Conservation (phyloP, 2,113 vertebrate species). For the Jaculus jaculus region DNA sequence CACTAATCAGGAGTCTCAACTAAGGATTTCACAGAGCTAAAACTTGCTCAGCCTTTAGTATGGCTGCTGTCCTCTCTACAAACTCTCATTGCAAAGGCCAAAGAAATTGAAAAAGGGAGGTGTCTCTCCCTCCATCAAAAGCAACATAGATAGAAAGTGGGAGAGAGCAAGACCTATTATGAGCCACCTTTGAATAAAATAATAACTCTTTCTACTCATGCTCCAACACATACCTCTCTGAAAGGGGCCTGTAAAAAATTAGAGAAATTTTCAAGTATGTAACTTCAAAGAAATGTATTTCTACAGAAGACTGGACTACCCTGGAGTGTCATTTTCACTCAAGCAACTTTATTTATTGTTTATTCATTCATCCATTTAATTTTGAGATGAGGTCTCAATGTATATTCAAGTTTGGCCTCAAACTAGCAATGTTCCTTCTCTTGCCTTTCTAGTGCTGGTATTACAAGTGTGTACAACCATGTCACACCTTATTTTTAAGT, state of each 20-base stretch:
- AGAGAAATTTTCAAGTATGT: not conserved
- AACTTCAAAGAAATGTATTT: not conserved
- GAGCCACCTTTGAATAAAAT: not conserved
- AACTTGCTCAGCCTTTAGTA: conserved; percentile 2
- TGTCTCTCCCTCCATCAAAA: not conserved
- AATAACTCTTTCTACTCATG: not conserved
- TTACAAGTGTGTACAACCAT: not conserved
- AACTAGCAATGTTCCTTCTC: not conserved
- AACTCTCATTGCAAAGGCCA: not conserved
- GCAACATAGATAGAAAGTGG: not conserved
- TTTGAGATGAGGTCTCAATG: not conserved
- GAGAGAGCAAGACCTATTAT: not conserved
- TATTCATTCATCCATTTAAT: too few species aligned
- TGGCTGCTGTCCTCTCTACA: not conserved
- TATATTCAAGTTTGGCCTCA: not conserved
- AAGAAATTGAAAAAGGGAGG: not conserved
- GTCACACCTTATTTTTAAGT: not conserved
- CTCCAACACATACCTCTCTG: not conserved
- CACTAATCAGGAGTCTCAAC: conserved; percentile 16
- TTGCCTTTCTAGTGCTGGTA: too few species aligned
- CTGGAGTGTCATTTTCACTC: not conserved
- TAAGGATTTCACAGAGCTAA: not conserved
- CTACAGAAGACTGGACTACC: not conserved
- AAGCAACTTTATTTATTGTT: not conserved
- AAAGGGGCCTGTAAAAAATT: not conserved